phyloP scores from a whole-genome alignment of 2,113 vertebrate genomes.

The Pyxicephalus adspersus region DNA sequence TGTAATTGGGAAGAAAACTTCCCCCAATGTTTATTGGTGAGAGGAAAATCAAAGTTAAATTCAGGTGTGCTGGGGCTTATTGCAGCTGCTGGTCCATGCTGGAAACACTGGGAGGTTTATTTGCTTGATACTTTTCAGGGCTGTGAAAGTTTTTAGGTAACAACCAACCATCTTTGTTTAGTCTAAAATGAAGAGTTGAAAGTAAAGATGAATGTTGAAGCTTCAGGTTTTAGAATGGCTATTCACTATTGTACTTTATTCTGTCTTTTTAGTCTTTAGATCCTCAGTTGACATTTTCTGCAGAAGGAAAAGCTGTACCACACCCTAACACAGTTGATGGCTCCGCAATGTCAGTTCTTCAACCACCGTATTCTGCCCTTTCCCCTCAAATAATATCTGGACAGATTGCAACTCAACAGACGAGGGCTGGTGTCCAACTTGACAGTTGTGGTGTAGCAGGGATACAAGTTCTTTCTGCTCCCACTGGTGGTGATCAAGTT shows the following conservation, averaged over 20 bases:
- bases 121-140: no score
- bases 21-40: no score
- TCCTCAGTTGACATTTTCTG: conserved; percentile 69
- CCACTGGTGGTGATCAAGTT: no score
- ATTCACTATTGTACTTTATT: neutral
- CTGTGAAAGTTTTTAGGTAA: no score
- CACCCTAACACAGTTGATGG: conserved; percentile 51
- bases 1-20: no score
- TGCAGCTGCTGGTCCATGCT: no score
- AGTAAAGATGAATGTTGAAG: no score
- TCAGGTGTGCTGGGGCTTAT: no score
- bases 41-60: no score
- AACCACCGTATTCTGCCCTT: conserved; percentile 60
- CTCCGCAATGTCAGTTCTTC: conserved; percentile 58
- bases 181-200: no score
- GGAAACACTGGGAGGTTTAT: no score
- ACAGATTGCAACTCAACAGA: conserved; percentile 51
- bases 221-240: neutral
- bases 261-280: conserved; percentile 61
- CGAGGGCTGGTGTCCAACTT: conserved; percentile 43
- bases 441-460: conserved; percentile 50
- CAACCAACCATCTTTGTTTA: no score
- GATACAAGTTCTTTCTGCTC: conserved; percentile 32
- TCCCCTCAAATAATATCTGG: conserved; percentile 55
- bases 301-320: conserved; percentile 67